Conservation (phyloP, 2,113 vertebrate species). For the Pangasianodon gigas region DNA sequence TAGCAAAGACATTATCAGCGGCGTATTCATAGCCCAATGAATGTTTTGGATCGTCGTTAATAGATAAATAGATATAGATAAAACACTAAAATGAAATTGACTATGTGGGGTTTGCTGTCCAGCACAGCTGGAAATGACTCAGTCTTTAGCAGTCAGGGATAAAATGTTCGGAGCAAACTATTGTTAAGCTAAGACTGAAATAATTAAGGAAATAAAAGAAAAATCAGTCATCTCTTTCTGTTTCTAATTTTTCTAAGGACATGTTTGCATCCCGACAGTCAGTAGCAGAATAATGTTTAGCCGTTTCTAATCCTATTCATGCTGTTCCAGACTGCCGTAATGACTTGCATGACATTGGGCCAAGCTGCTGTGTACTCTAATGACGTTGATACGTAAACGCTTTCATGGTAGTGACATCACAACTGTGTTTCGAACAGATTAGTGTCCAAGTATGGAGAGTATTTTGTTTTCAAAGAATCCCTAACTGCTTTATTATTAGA, state of each 20-base stretch:
- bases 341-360: neutral
- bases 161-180: neutral
- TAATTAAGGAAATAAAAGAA: neutral
- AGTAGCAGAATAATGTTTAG: neutral
- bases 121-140: neutral
- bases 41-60: neutral
- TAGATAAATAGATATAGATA: neutral
- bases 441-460: neutral
- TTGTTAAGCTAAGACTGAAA: neutral
- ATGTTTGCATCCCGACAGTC: neutral
- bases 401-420: neutral
- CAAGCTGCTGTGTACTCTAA: neutral
- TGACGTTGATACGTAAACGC: neutral
- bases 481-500: conserved; percentile 45
- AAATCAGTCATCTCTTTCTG: neutral
- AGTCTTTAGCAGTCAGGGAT: neutral
- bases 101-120: neutral
- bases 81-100: neutral
- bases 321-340: neutral
- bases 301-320: neutral
- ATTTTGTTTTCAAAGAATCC: conserved; percentile 38
- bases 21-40: neutral
- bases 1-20: neutral
- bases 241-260: neutral
- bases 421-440: neutral